Evolutionary conservation across 2,888 invertebrate species (phyloP), one percentile per base, ranked within the genome.

Genomic region (Lutraria lutraria): DNA sequence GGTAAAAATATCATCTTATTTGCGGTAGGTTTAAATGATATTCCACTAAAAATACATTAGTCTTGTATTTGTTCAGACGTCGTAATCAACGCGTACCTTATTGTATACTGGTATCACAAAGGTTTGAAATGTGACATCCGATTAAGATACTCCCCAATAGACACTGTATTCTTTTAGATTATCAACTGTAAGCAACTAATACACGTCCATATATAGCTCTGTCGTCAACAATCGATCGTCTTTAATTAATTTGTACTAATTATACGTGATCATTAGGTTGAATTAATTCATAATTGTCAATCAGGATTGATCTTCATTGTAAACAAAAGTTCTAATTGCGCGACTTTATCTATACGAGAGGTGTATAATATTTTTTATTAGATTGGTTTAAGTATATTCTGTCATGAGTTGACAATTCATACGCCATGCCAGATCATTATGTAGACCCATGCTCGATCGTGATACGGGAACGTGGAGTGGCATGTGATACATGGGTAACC

Each of bases 81-180:
- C n/a, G 31, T 31, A 54, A 85, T 85, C 76, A 85, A 53, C 85
- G 79, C 72, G 16, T 85, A 54, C 29, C 56, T 79, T 79, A 53
- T 76, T 79, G 31, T 31, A 54, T n/a, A 56, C 31, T 54, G 31
- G 31, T 79, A 54, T 31, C 6, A 76, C 76, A 76, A 76, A 76
- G 76, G 85, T 29, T n/a, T 15, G n/a, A 54, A 54, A 21, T 81
- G 16, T 76, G 76, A 76, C 76, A 76, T 76, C 34, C 16, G 34
- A 76, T 31, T 31, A 34, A 15, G 16, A 16, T 76, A 34, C 76
- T 43, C 76, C 31, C 31, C 3, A 72, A 72, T 76, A 79, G 34
- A 85, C 85, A 85, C 31, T 79, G 43, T 21, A 54, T 52, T 72
- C 25, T 85, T 54, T n/a, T 79, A 54, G 56, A 76, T 79, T 79